Percentiles rank a stretch among this genome's conserved stretches.
phyloP scores from a whole-genome alignment of 2,888 invertebrate genomes.

The Noctua janthe region DNA sequence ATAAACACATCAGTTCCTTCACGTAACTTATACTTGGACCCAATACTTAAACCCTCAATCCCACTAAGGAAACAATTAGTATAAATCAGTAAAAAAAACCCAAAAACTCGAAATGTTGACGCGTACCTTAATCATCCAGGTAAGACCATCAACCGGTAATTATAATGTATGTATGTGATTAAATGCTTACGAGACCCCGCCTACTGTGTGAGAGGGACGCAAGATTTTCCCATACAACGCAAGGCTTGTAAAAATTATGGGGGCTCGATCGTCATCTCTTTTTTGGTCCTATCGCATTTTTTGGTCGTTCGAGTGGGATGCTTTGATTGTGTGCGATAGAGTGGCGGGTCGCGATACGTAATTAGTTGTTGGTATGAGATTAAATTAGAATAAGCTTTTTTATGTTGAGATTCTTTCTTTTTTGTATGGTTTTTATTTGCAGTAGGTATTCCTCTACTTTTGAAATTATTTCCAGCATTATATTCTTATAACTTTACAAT shows the following conservation, averaged over 20 bases:
- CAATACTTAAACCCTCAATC: conserved; percentile 48
- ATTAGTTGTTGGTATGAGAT: conserved; percentile 42
- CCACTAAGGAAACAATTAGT: conserved; percentile 61
- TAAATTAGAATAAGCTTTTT: conserved; percentile 6
- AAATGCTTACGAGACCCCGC: conserved; percentile 69
- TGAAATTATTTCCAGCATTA: not conserved
- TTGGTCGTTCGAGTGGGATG: conserved; percentile 54
- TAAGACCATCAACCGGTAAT: conserved; percentile 67
- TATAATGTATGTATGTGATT: conserved; percentile 71
- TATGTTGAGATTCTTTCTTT: not conserved
- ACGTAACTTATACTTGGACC: conserved; percentile 19
- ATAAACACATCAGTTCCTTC: conserved; percentile 26
- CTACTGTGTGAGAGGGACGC: conserved; percentile 68
- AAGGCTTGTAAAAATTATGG: conserved; percentile 60
- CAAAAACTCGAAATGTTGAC: conserved; percentile 57
- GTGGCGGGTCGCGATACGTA: conserved; percentile 34
- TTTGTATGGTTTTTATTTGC: not conserved
- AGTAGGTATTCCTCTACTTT: not conserved
- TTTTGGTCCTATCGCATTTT: conserved; percentile 57
- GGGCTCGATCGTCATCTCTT: conserved; percentile 52
- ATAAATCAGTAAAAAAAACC: conserved; percentile 57
- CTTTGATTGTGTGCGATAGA: conserved; percentile 52
- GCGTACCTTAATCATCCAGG: conserved; percentile 66
- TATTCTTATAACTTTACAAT: not conserved
- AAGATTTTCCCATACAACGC: conserved; percentile 57